Evolutionary conservation across 2,113 vertebrate genomes (phyloP).

Genomic region (Proterorhinus semilunaris): DNA sequence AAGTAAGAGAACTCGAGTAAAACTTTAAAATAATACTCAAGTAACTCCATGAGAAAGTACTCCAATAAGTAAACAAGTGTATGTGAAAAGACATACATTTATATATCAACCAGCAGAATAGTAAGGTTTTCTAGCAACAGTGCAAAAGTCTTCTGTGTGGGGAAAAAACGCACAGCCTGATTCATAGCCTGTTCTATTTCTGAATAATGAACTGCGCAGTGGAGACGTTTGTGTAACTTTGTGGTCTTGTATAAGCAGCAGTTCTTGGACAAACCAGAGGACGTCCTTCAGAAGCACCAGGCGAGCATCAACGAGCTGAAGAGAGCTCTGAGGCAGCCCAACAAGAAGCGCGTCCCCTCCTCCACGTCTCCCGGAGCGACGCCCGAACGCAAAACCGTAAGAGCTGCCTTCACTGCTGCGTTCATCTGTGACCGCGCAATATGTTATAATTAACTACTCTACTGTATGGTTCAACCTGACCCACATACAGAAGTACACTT

Average conservation of each 20-base stretch:
- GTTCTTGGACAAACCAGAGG: conserved; percentile 97
- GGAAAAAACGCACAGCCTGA: background rate
- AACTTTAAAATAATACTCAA: too few relatives aligned
- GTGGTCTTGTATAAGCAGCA: conserved; percentile 65
- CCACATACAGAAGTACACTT: background rate
- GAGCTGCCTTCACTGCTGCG: conserved; percentile 17
- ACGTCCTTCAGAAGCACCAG: conserved; percentile 97
- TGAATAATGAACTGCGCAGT: background rate
- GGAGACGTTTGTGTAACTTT: background rate
- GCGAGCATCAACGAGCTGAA: conserved; percentile 99
- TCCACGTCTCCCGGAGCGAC: conserved; percentile 86
- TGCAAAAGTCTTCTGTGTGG: too few relatives aligned
- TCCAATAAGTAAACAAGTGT: too few relatives aligned
- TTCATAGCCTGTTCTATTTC: too few relatives aligned
- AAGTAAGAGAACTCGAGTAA: too few relatives aligned
- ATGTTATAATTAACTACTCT: conserved; percentile 4
- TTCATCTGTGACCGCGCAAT: background rate
- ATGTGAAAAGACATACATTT: too few relatives aligned
- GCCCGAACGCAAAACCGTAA: conserved; percentile 84
- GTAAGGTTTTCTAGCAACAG: too few relatives aligned
- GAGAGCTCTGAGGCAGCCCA: conserved; percentile 95
- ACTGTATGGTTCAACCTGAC: background rate
- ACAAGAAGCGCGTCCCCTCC: conserved; percentile 90
- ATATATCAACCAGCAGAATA: too few relatives aligned
- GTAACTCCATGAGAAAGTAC: too few relatives aligned